Conservation (phyloP, 2,113 vertebrate species). For the Eretmochelys imbricata region DNA sequence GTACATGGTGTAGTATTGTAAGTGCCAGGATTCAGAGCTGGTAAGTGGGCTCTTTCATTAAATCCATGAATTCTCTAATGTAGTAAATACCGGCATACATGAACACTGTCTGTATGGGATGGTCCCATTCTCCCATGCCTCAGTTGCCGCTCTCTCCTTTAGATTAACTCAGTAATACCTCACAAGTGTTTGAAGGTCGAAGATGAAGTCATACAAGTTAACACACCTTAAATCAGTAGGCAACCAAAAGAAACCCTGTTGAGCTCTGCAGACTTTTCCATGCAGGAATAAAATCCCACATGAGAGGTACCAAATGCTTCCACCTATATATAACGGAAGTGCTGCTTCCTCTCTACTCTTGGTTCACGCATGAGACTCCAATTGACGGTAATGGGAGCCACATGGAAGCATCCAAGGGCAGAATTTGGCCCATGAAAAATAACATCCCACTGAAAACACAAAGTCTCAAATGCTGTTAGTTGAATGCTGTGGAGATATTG, state of each 20-base stretch:
- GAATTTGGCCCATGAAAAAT: not conserved
- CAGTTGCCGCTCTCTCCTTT: conserved; percentile 12
- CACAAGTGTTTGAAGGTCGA: conserved; percentile 11
- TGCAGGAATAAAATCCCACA: conserved; percentile 4
- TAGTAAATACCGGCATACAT: not conserved
- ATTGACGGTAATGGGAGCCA: conserved; percentile 16
- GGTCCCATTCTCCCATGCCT: conserved; percentile 20
- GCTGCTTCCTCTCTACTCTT: conserved; percentile 20
- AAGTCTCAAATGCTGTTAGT: not conserved
- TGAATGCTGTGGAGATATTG: not conserved
- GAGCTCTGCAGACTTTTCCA: conserved; percentile 39
- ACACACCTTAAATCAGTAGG: conserved; percentile 47
- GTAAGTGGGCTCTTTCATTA: conserved; percentile 50
- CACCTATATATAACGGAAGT: conserved; percentile 19
- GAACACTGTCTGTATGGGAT: not conserved
- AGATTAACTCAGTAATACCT: conserved; percentile 38
- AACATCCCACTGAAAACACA: not conserved
- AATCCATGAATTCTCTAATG: conserved; percentile 11
- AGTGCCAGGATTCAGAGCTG: not conserved
- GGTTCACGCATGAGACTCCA: not conserved
- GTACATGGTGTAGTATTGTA: not conserved
- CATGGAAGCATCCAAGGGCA: not conserved
- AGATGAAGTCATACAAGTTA: conserved; percentile 56
- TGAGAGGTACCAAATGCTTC: not conserved
- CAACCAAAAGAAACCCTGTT: conserved; percentile 50